Base-by-base conservation (phyloP, 2,888 invertebrate genomes). In the Netelia inedita region DNA sequence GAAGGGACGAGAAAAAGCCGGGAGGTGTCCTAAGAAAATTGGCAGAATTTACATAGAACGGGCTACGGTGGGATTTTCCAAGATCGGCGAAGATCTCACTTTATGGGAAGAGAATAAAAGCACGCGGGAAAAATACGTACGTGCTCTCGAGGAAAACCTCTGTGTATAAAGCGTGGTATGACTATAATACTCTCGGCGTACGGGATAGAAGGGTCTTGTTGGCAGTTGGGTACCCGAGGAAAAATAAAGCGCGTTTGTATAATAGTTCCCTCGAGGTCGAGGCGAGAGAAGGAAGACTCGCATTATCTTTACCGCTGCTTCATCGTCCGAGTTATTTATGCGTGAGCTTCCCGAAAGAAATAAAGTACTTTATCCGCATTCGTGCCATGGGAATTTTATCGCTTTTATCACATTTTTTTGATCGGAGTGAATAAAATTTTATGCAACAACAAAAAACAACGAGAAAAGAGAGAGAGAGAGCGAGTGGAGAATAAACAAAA, bases 1-100 rank as follows among this genome's bases (percentile, higher is more conserved):
- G 28, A 28, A 28, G 5, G 57, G 23, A 19, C 41, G 28, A 74
- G 55, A 57, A 71, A 43, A 19, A 63, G 41, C n/a, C 16, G 43
- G 28, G 50, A 14, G 53, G 6, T 53, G 23, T 41, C 23, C 43
- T 10, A 16, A 76, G 78, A 73, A 84, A 81, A 84, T 80, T 84
- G 73, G 81, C 73, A 74, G 21, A 74, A 81, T 78, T 81, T 81
- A 65, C 81, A 73, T 78, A 69, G 55, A 21, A 46, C 35, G 53
- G 72, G 63, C 19, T 61, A 19, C 9, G 53, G 53, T 21, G 59
- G 8, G 41, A 69, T 66, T 79, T 59, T n/a, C 9, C 41, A 53
- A 21, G 55, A 28, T 23, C 46, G 23, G 55, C 59, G 50, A 14
- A 43, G 35, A 46, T 14, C 65, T 19, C 43, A 63, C 23, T 68